A percentile compares a stretch with the other conserved stretches of the same genome.
These are phyloP conservation scores for Microchirus variegatus DNA, from an alignment of 2,797 vertebrate genomes.

Conservation along the genomic window DNA sequence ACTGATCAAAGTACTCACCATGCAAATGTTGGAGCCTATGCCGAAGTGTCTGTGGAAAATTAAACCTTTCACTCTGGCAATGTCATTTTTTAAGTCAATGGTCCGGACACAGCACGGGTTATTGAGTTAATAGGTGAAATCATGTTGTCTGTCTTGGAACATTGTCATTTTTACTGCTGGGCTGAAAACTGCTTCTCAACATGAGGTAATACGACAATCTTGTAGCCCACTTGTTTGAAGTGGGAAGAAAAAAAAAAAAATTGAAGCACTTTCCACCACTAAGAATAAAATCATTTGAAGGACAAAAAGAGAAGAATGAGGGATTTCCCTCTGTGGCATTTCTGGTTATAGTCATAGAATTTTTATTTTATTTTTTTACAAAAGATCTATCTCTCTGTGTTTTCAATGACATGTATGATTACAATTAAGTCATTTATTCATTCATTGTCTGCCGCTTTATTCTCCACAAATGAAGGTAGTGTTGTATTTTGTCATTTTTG, in stretches of 20 bases:
- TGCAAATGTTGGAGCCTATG: conserved; percentile 5
- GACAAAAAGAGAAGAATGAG: conserved; percentile 8
- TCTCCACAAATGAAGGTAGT: too few relatives aligned
- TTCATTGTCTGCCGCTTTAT: too few relatives aligned
- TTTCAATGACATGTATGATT: too few relatives aligned
- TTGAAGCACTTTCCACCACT: conserved; percentile 21
- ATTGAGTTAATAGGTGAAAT: conserved; percentile 56
- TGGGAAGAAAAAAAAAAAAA: conserved; percentile 9
- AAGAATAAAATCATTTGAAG: conserved; percentile 21
- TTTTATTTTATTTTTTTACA: conserved; percentile 1
- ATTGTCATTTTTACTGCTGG: conserved; percentile 30
- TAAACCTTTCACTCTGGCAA: conserved; percentile 11
- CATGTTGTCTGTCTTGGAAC: conserved; percentile 39
- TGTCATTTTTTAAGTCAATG: conserved; percentile 45
- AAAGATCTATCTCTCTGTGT: conserved; percentile 11
- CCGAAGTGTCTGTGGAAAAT: conserved; percentile 22
- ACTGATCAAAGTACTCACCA: conserved; percentile 3
- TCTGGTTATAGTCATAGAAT: conserved; percentile 14
- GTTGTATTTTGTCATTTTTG: too few relatives aligned
- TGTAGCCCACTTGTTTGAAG: conserved; percentile 14
- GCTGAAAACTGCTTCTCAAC: conserved; percentile 29
- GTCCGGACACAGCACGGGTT: conserved; percentile 30
- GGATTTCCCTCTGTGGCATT: conserved; percentile 18
- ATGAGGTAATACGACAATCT: conserved; percentile 7
- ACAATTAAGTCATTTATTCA: too few relatives aligned